phyloP scores from a whole-genome alignment of 2,113 vertebrate species.

The Irena cyanogastra region DNA sequence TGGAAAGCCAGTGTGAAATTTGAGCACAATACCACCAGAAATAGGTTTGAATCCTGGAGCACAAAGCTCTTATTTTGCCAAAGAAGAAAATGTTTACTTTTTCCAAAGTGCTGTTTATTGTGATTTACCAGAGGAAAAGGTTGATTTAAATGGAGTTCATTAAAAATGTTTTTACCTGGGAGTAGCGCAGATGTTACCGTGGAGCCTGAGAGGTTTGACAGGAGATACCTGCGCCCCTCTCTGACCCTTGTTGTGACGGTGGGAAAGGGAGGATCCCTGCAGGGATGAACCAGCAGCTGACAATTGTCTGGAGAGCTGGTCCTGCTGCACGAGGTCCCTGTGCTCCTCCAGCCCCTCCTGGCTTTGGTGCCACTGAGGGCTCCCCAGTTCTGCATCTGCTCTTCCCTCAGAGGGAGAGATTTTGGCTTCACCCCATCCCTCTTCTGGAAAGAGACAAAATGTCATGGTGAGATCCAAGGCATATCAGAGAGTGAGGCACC shows the following conservation, averaged over 20 bases:
- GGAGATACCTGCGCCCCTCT: not conserved
- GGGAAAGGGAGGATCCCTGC: not conserved
- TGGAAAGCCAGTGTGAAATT: not conserved
- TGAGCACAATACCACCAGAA: not conserved
- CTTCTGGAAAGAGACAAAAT: not conserved
- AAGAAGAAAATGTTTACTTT: not conserved
- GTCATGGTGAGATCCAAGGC: not conserved
- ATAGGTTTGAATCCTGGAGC: not conserved
- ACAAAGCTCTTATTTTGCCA: not conserved
- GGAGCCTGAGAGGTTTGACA: not conserved
- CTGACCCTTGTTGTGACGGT: not conserved
- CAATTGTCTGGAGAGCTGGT: not conserved
- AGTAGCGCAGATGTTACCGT: not conserved
- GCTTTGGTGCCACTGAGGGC: not conserved
- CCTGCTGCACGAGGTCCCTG: fast-evolving
- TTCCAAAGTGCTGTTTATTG: not conserved
- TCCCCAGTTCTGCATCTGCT: not conserved
- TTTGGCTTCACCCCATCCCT: not conserved
- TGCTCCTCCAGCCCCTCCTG: not conserved
- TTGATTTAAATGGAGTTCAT: not conserved
- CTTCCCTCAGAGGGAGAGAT: not conserved
- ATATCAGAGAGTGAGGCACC: not conserved
- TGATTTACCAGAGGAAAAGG: not conserved
- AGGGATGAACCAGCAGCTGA: not conserved
- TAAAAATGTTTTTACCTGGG: not conserved